A percentile compares a stretch with the other conserved stretches of the same genome.
phyloP scores from a whole-genome alignment of 2,113 vertebrate species.

The Entelurus aequoreus region DNA sequence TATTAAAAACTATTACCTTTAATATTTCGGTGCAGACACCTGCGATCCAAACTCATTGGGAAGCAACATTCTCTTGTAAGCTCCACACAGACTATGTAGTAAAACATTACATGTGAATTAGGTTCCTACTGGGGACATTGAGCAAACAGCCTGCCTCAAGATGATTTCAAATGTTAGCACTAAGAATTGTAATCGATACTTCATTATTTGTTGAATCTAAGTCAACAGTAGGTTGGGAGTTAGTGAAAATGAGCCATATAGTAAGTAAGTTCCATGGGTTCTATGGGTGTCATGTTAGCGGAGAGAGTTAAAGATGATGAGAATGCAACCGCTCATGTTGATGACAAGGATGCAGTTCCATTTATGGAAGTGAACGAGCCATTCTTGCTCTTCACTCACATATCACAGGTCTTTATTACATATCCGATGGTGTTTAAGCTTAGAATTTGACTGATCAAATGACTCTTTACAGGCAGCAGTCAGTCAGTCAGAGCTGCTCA shows the following conservation, averaged over 20 bases:
- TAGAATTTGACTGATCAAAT: no score
- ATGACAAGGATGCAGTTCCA: conserved; percentile 28
- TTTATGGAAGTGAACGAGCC: conserved; percentile 18
- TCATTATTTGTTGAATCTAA: conserved; percentile 21
- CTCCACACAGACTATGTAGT: conserved; percentile 1
- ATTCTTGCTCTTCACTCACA: conserved; percentile 26
- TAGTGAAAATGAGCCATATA: conserved; percentile 21
- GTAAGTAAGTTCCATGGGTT: conserved; percentile 9
- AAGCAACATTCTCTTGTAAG: not conserved
- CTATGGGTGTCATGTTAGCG: conserved; percentile 44
- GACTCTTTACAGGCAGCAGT: not conserved
- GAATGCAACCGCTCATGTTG: conserved; percentile 30
- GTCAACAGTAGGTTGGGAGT: conserved; percentile 1
- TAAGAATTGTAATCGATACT: conserved; percentile 19
- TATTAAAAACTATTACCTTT: not conserved
- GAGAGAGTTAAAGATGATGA: conserved; percentile 49
- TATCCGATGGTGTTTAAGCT: no score
- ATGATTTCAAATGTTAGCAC: conserved; percentile 1
- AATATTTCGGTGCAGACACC: not conserved
- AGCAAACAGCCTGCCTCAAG: conserved; percentile 10
- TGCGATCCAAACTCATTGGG: conserved; percentile 3
- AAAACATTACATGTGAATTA: conserved; percentile 13
- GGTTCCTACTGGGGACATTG: conserved; percentile 10
- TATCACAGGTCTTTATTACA: conserved; percentile 28
- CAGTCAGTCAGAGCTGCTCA: not conserved